A percentile compares a stretch with the other conserved stretches of the same genome.
These are phyloP conservation scores for Andricus quercusramuli DNA, from an alignment of 2,888 invertebrate species.

Conservation along the genomic window DNA sequence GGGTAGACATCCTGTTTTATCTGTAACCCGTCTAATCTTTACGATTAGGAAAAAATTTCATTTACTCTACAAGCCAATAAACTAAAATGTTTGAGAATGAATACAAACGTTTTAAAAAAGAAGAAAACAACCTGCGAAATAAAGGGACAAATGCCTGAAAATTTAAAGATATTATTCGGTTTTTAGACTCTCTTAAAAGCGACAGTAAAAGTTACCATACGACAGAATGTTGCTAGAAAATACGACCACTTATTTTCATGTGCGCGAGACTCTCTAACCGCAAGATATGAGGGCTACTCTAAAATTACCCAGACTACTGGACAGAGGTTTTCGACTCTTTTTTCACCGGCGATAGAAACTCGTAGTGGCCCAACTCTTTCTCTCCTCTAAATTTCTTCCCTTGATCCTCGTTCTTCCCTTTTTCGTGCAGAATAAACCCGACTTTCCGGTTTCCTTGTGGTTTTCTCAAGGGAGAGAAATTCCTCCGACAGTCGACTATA, in stretches of 20 bases:
- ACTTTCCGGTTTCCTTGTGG: slow-evolving; percentile 40
- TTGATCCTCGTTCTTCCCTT: neutral
- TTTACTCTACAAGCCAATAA: too few relatives aligned
- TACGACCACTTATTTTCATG: neutral
- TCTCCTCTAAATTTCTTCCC: neutral
- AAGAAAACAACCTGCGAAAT: neutral
- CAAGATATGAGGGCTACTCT: neutral
- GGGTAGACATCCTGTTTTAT: too few relatives aligned
- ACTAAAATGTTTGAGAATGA: neutral
- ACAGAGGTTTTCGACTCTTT: neutral
- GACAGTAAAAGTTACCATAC: too few relatives aligned
- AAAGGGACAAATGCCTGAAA: neutral
- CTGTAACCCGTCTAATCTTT: too few relatives aligned
- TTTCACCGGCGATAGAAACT: slow-evolving; percentile 10
- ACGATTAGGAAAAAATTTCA: too few relatives aligned
- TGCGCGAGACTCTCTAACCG: neutral
- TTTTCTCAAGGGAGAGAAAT: slow-evolving; percentile 22
- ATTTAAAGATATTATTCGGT: neutral
- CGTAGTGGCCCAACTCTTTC: neutral
- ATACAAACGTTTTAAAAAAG: neutral
- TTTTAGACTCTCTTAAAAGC: neutral
- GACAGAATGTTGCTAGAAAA: neutral
- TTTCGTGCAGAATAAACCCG: slow-evolving; percentile 28
- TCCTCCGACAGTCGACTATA: neutral
- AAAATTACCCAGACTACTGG: neutral